Evolutionary conservation across 2,888 invertebrate genomes (phyloP).

Genomic region (Agriopis leucophaearia): DNA sequence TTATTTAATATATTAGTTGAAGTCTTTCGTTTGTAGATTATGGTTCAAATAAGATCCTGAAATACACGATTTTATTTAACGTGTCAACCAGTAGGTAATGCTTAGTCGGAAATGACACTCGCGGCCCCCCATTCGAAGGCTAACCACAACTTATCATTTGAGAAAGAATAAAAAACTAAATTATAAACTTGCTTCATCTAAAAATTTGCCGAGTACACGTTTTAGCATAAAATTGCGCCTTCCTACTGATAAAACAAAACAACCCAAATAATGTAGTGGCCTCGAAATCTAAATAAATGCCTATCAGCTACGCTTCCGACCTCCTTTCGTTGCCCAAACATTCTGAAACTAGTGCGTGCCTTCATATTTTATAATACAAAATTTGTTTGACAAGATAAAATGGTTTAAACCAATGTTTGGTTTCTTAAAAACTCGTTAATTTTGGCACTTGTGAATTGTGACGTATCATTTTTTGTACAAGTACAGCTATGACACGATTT

Average conservation of each 20-base stretch:
- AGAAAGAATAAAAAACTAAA: neutral
- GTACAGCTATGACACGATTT: too few species aligned
- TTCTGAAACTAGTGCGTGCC: conserved; percentile 62
- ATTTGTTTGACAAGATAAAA: conserved; percentile 24
- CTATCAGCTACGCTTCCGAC: conserved; percentile 83
- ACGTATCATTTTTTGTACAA: too few species aligned
- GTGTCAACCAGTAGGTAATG: too few species aligned
- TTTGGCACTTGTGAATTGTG: too few species aligned
- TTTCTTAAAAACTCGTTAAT: too few species aligned
- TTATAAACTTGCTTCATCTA: conserved; percentile 61
- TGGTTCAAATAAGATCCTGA: too few species aligned
- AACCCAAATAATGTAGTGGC: conserved; percentile 82
- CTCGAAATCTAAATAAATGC: conserved; percentile 84
- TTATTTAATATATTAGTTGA: neutral
- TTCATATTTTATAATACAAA: conserved; percentile 45
- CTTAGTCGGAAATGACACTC: neutral
- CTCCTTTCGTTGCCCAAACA: conserved; percentile 80
- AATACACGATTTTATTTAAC: too few species aligned
- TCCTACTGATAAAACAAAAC: conserved; percentile 85
- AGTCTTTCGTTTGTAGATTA: too few species aligned
- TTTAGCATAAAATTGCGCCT: conserved; percentile 78
- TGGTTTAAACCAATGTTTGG: conserved; percentile 2
- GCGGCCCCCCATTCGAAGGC: neutral
- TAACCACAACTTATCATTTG: too few species aligned
- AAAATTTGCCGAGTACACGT: conserved; percentile 57